A percentile compares a stretch with the other conserved stretches of the same genome.
Conservation (phyloP, 2,888 invertebrate species). For the Blomia tropicalis region DNA sequence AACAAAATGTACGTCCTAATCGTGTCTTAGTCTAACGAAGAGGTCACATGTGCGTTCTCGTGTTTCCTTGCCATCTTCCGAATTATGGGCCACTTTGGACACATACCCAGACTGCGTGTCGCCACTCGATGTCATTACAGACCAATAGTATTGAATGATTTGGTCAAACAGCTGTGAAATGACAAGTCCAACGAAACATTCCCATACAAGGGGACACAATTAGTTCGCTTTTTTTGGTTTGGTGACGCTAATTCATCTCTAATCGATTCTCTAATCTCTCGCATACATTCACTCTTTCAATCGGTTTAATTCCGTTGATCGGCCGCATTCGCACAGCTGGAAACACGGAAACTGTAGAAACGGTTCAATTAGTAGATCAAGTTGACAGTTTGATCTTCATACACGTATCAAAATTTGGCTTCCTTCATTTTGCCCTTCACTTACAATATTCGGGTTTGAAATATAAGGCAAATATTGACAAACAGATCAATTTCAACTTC, state of each 20-base stretch:
- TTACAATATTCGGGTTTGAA: neutral
- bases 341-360: neutral
- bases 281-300: no score
- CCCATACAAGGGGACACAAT: no score
- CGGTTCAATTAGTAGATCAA: neutral
- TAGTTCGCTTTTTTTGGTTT: no score
- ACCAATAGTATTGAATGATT: no score
- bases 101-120: neutral
- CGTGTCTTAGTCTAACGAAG: no score
- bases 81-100: neutral
- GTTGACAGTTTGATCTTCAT: neutral
- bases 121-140: no score
- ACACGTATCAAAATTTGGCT: neutral
- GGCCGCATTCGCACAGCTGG: neutral
- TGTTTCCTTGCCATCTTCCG: neutral
- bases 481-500: neutral
- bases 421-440: no score
- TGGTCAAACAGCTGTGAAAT: neutral
- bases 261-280: neutral
- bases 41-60: neutral
- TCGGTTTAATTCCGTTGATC: no score
- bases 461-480: neutral
- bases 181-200: no score
- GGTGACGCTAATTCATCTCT: neutral
- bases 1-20: neutral